Evolutionary conservation across 1,140 invertebrate genomes (phyloP).

Genomic region (Proales similis): DNA sequence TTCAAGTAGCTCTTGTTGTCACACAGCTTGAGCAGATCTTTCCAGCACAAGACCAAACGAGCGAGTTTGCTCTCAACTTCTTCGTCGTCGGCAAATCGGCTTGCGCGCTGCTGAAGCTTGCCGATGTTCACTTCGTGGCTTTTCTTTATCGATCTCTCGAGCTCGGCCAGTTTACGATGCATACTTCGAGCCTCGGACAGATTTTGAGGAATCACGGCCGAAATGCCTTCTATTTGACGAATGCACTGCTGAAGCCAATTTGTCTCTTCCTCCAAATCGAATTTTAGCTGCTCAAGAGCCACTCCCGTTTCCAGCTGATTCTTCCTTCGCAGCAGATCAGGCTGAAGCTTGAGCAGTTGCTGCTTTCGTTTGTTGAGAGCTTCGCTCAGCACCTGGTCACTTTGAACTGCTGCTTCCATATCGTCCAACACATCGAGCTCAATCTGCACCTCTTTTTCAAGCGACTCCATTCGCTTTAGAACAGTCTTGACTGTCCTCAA

Average conservation of each 20-base stretch:
- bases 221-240: neutral
- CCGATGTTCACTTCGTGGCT: too few species aligned
- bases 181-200: slow-evolving; percentile 20
- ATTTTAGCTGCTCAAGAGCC: slow-evolving; percentile 2
- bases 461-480: neutral
- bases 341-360: too few species aligned
- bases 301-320: neutral
- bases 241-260: slow-evolving; percentile 18
- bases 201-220: neutral
- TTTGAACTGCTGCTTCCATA: neutral
- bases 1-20: neutral
- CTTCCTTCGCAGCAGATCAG: too few species aligned
- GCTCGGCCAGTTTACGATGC: slow-evolving; percentile 16
- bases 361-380: too few species aligned
- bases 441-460: slow-evolving; percentile 19
- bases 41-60: neutral
- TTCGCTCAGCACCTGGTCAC: too few species aligned
- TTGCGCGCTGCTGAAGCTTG: neutral
- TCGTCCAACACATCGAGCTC: slow-evolving; percentile 30
- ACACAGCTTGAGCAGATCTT: neutral
- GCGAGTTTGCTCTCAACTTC: neutral
- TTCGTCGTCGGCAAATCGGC: neutral
- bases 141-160: slow-evolving; percentile 8
- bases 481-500: slow-evolving; percentile 1
- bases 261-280: slow-evolving; percentile 27